phyloP scores from a whole-genome alignment of 2,888 invertebrate species.

The Vesta saturnalis region DNA sequence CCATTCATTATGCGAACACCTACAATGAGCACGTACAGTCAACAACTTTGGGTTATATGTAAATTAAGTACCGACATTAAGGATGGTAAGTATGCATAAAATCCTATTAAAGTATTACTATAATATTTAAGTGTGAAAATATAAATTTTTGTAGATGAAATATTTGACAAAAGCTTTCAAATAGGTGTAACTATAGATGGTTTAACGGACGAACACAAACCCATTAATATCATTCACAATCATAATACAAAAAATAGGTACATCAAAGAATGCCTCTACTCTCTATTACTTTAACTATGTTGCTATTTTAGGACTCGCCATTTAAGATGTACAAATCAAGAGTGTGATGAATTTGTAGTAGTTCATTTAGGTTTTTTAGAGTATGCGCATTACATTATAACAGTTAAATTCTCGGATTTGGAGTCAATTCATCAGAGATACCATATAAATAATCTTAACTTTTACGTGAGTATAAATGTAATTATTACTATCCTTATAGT shows the following conservation, averaged over 20 bases:
- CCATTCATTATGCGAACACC: constrained; percentile 90
- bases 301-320: constrained; percentile 79
- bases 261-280: too few relatives aligned
- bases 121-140: background rate
- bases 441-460: constrained; percentile 82
- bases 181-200: constrained; percentile 87
- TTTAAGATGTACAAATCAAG: constrained; percentile 80
- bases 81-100: constrained; percentile 70
- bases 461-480: constrained; percentile 76
- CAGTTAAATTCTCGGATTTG: constrained; percentile 84
- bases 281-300: too few relatives aligned
- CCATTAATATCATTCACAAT: constrained; percentile 72
- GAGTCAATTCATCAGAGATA: constrained; percentile 86
- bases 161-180: constrained; percentile 89
- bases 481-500: too few relatives aligned
- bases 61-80: constrained; percentile 84
- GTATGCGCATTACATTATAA: constrained; percentile 88
- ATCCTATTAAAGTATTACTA: background rate
- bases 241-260: constrained; percentile 79
- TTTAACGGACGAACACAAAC: constrained; percentile 77
- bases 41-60: constrained; percentile 93
- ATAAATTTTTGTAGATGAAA: constrained; percentile 75
- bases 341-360: constrained; percentile 88
- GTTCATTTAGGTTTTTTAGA: constrained; percentile 91
- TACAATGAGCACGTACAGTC: constrained; percentile 85